A percentile compares a stretch with the other conserved stretches of the same genome.
These are phyloP conservation scores for Epsilonema sp. DNA, from an alignment of 2,888 invertebrate genomes.

Conservation along the genomic window DNA sequence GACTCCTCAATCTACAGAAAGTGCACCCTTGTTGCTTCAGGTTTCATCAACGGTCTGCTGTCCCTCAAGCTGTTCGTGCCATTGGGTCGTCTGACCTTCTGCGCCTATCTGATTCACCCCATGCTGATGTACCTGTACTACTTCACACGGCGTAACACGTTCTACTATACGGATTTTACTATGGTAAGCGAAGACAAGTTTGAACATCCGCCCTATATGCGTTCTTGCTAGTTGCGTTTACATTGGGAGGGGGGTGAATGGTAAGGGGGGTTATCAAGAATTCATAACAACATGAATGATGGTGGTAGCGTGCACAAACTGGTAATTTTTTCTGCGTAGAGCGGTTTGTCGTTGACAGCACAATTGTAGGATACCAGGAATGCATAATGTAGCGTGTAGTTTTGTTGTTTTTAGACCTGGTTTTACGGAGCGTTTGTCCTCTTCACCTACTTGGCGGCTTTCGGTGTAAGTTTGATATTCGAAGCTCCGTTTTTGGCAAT, in stretches of 20 bases:
- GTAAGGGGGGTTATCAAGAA: no score
- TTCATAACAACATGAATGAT: no score
- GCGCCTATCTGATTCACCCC: constrained; percentile 52
- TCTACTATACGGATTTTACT: constrained; percentile 21
- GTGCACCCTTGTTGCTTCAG: constrained; percentile 15
- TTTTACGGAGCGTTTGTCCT: background rate
- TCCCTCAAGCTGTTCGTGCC: constrained; percentile 35
- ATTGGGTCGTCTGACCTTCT: constrained; percentile 72
- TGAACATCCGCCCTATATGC: no score
- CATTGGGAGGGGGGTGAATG: no score
- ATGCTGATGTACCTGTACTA: constrained; percentile 25
- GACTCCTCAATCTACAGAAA: no score
- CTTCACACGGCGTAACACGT: constrained; percentile 20
- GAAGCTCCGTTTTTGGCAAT: background rate
- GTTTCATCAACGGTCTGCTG: constrained; percentile 40
- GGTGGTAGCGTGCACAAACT: no score
- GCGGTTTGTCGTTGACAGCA: no score
- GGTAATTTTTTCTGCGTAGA: no score
- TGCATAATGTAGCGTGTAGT: no score
- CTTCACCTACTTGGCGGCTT: background rate
- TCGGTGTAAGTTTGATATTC: background rate
- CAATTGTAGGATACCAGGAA: no score
- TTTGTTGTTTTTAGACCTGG: background rate
- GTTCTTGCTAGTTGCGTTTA: no score
- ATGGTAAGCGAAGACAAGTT: no score